Base-by-base conservation (phyloP, 2,888 invertebrate genomes). In the Leucozona laternaria region DNA sequence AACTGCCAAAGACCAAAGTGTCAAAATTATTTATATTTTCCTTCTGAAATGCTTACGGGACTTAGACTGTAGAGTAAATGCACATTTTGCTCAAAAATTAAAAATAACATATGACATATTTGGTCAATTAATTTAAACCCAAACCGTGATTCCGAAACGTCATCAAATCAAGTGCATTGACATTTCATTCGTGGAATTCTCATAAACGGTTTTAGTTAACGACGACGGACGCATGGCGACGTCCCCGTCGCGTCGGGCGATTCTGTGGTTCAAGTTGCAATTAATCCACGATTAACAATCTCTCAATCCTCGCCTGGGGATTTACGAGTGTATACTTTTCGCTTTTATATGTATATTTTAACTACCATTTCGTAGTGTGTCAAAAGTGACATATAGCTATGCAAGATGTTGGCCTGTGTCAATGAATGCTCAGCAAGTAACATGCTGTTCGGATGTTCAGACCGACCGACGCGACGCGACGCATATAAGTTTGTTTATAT, bases 281-380 rank as follows among this genome's bases (percentile, higher is more conserved):
- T 79, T 79, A 83, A 83, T 83, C 73, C 83, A 73, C 73, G 79
- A 83, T 83, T 79, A 79, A 83, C 62, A 62, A 79, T 72, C 81
- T 71, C 37, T 82, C 71, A 72, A 72, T 82, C 40, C 48, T 40
- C 45, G 50, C 22, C 64, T 34, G 48, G 10, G 20, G 28, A 78
- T 82, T 82, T 78, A 82, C 25, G 68, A 53, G 50, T 28, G 6
- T 28, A 37, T 55, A 45, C 50, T 20, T 48, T 66, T 50, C 11
- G 48, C 2, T 31, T 40, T 45, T n/a, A 37, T 31, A 31, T 79
- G 17, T n/a, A 37, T 60, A 43, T 55, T 45, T 66, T 48, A 31
- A 73, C 40, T 70, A 28, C 10, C 25, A 55, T 60, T 76, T 76
- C 68, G 79, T 79, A 73, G 13, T 43, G 13, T 79, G 48, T 73